Evolutionary conservation across 2,113 vertebrate genomes (phyloP), one percentile per base, ranked within the genome.

Genomic region (Ceratotherium simum): DNA sequence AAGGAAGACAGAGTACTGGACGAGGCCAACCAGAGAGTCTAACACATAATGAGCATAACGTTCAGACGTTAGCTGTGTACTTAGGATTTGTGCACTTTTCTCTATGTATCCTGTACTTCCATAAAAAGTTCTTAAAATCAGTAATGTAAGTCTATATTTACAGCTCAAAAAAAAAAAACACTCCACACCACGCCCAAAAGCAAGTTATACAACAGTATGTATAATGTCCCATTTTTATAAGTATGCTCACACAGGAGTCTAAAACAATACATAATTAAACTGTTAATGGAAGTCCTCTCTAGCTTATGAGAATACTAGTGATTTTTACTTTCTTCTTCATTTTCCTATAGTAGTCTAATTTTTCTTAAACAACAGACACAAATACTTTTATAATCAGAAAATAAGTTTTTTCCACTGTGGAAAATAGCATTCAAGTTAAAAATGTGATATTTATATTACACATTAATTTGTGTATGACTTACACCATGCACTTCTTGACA

Each of bases 381-480:
- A 58, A 76, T 91, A 92, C 25, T 79, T 80, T 91, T 84, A 73
- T 65, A 84, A 91, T 69, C 33, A 91, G 70, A 97, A 95, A 88
- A 56, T 48, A 90, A 5, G 23, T 64, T 82, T 65, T 31, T 42
- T 1, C 29, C 48, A 75, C 67, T 96, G 72, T 91, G 58, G 42
- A 79, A 96, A 65, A 89, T 1, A 73, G 16, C 18, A 90, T 85
- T 89, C 29, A 64, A 91, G 78, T 95, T 95, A 48, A 94, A 97
- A 97, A 87, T 36, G 4, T 76, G 85, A 18, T 31, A 84, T 91
- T 92, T 90, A 69, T 72, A 82, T 60, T 56, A 67, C 0, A 64
- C 78, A 69, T 91, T 58, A 78, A 78, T 39, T 33, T 67, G 65
- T 16, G 5, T n/a, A 33, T 72, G 31, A 91, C 27, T 93, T 56